Evolutionary conservation across 2,797 vertebrate genomes (phyloP), one percentile per base, ranked within the genome.

Genomic region (Clarias pachynema): DNA sequence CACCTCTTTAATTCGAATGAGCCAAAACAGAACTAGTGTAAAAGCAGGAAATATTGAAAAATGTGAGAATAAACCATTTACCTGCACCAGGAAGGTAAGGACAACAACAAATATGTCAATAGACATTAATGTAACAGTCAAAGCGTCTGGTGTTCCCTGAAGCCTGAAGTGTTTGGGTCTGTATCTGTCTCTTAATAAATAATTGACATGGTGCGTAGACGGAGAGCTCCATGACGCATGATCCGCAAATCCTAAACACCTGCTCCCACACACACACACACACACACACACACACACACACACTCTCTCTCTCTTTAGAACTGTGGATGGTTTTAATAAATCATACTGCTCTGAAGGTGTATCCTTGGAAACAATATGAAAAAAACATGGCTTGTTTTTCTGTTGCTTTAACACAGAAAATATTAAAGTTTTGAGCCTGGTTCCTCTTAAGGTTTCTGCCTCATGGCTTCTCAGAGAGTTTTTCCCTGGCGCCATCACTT

Each of bases 181-280:
- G 85, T 68, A 62, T 81, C n/a, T 59, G 66, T 66, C 63, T 73
- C 34, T 80, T 80, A 65, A 62, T 29, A 75, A n/a, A 66, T 87
- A 86, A 87, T 81, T 85, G 86, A 87, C 84, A 79, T 49, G 16
- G 68, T 86, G 86, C 69, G 84, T 83, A 82, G 85, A 80, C 26
- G 44, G 56, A 66, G 62, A 84, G 74, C 72, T 31, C 62, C 57
- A 63, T 90, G 89, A 90, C 89, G 83, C 86, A 88, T 80, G 44
- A 57, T 44, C 22, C 49, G 16, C 31, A 56, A 78, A 86, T 72
- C 82, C 87, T 66, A 75, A 84, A 82, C 87, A 88, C 86, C 86
- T 75, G 84, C 82, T 87, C 75, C 12, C 56, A 34, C 20, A 24
- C 82, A 83, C 66, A 49, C 63, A 44, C 72, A 85, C 80, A 82